Evolutionary conservation across 2,797 vertebrate species (phyloP), one percentile per base, ranked within the genome.

Genomic region (Chaunax sp.): DNA sequence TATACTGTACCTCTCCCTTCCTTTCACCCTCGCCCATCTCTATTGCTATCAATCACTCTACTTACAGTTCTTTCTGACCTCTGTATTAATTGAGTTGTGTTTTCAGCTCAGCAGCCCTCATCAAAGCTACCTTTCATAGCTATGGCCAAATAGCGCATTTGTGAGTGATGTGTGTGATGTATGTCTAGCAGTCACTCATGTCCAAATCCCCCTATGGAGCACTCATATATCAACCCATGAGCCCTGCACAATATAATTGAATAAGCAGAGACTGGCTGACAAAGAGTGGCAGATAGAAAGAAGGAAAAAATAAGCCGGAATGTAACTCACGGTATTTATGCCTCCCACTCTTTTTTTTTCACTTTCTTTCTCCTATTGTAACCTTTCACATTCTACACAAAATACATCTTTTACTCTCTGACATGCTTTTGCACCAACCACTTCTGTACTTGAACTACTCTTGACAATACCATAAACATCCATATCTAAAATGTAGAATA

Each of bases 151-250:
- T 78, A 71, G 65, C 63, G 73, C 71, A 58, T 74, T 76, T 80
- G 82, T 83, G 84, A 87, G 67, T 82, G 85, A 83, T 86, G 80
- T 84, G 75, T 74, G 73, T 88, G 83, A 89, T 89, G 83, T 87
- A 89, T 84, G 83, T 88, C 86, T 80, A 79, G 84, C 83, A 80
- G 80, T 87, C 77, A 16, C 72, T 89, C 85, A 87, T 72, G 85
- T 86, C 81, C 74, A 55, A 67, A 72, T 78, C 68, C 67, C 80
- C 75, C 60, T 55, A 59, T 81, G 78, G 82, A 69, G 75, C 58
- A 28, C 72, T 87, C 86, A 40, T 91, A 89, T 64, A 89, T 90
- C 89, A 87, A 30, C 82, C 70, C 63, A 38, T 9, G 26, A 76
- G 83, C 78, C 59, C 45, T n/a, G 75, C 55, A 66, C 63, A 47